phyloP scores from a whole-genome alignment of 2,797 vertebrate species.

The Peromyscus melanophrys region DNA sequence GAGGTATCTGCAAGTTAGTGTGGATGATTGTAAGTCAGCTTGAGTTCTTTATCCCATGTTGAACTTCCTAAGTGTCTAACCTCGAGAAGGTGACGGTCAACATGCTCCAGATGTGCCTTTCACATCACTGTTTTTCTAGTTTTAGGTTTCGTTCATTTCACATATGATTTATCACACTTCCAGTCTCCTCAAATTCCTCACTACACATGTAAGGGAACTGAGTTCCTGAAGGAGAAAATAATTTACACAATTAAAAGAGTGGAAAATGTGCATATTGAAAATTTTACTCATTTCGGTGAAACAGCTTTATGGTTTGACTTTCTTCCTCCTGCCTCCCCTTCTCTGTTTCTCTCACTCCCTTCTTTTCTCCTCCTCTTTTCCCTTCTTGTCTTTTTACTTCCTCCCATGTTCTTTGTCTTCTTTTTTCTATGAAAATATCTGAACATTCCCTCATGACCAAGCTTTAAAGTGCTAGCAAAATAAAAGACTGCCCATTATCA shows the following conservation, averaged over 20 bases:
- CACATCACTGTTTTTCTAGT: neutral
- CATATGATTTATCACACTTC: neutral
- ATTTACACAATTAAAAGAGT: neutral
- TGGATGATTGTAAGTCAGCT: conserved; percentile 50
- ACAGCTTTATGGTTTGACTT: rapidly evolving
- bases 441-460: neutral
- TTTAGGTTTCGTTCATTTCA: conserved; percentile 12
- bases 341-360: neutral
- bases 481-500: neutral
- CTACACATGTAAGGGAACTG: neutral
- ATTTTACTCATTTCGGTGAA: neutral
- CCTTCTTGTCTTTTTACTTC: neutral
- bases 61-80: conserved; percentile 13
- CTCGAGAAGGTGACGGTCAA: conserved; percentile 1
- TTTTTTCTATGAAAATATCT: neutral
- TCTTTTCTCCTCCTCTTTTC: neutral
- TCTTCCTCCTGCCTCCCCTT: too few relatives aligned
- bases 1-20: neutral
- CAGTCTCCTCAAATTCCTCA: neutral
- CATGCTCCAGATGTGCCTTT: neutral
- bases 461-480: neutral
- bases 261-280: neutral
- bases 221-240: neutral
- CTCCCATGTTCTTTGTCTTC: neutral
- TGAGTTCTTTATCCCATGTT: conserved; percentile 4